These are phyloP conservation scores for Melanostoma mellinum DNA, from an alignment of 2,888 invertebrate genomes.

Conservation along the genomic window DNA sequence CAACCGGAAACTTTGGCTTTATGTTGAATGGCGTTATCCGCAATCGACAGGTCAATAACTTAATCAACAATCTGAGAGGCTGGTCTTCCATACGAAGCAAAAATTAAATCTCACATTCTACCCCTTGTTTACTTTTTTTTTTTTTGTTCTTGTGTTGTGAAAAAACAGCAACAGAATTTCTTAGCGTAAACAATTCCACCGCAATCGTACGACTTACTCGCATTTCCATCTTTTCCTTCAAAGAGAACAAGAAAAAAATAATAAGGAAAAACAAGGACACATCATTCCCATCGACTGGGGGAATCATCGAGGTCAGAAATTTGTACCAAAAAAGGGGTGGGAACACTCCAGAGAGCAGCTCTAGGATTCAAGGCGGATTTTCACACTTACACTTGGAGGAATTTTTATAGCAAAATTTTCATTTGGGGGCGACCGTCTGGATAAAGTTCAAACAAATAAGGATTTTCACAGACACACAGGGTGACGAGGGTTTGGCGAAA, in stretches of 20 bases:
- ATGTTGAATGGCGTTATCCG: conserved; percentile 22
- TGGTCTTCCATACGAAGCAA: conserved; percentile 21
- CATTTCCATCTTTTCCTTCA: conserved; percentile 36
- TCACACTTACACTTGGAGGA: conserved; percentile 64
- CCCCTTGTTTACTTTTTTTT: conserved; percentile 30
- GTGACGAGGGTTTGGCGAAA: neutral
- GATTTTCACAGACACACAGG: conserved; percentile 18
- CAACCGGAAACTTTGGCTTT: conserved; percentile 38
- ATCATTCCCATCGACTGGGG: conserved; percentile 43
- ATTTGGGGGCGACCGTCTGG: conserved; percentile 63
- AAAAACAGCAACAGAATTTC: conserved; percentile 41
- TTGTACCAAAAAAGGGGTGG: conserved; percentile 39
- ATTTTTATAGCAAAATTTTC: conserved; percentile 57
- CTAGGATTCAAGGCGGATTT: conserved; percentile 57
- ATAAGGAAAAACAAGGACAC: conserved; percentile 42
- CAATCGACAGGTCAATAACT: conserved; percentile 69
- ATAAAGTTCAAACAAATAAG: conserved; percentile 50
- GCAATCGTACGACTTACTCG: conserved; percentile 56
- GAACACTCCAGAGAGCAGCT: conserved; percentile 55
- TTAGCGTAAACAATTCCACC: conserved; percentile 62
- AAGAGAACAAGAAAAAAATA: conserved; percentile 14
- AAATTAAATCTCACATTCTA: conserved; percentile 24
- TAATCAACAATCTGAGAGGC: conserved; percentile 58
- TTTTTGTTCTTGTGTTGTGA: conserved; percentile 23
- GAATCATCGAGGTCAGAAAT: conserved; percentile 57